Conservation (phyloP, 1,140 invertebrate genomes). For the Drosophila orena region DNA sequence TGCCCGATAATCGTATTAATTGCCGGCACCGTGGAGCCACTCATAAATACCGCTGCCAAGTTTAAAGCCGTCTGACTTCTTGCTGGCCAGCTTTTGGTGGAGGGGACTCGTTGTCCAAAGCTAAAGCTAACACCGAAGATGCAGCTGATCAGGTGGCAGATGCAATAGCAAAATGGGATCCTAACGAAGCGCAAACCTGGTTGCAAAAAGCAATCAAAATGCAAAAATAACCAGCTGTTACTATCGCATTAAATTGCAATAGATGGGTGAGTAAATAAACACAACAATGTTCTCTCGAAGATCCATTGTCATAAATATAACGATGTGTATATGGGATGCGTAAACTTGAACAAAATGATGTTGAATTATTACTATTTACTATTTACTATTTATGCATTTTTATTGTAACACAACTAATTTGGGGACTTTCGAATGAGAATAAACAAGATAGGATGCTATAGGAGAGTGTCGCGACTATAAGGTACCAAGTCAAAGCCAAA, state of each 20-base stretch:
- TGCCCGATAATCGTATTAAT: slow-evolving; percentile 77
- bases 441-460: too few species aligned
- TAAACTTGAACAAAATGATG: neutral
- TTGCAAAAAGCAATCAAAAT: slow-evolving; percentile 59
- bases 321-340: slow-evolving; percentile 5
- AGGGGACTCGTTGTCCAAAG: neutral
- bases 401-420: too few species aligned
- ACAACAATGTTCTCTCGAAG: neutral
- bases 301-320: slow-evolving; percentile 4
- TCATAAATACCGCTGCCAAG: slow-evolving; percentile 46
- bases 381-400: too few species aligned
- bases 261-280: neutral
- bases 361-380: neutral
- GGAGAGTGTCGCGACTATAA: too few species aligned
- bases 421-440: too few species aligned
- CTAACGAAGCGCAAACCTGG: slow-evolving; percentile 2
- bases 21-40: slow-evolving; percentile 27
- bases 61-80: slow-evolving; percentile 2
- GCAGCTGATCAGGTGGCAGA: slow-evolving; percentile 14
- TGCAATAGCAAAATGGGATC: slow-evolving; percentile 22
- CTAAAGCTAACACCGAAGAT: slow-evolving; percentile 5
- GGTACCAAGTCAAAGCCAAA: too few species aligned
- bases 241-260: slow-evolving; percentile 6
- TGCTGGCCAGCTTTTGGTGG: slow-evolving; percentile 12
- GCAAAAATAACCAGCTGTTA: slow-evolving; percentile 23